phyloP scores from a whole-genome alignment of 2,797 vertebrate genomes.

The Myotis pilosus region DNA sequence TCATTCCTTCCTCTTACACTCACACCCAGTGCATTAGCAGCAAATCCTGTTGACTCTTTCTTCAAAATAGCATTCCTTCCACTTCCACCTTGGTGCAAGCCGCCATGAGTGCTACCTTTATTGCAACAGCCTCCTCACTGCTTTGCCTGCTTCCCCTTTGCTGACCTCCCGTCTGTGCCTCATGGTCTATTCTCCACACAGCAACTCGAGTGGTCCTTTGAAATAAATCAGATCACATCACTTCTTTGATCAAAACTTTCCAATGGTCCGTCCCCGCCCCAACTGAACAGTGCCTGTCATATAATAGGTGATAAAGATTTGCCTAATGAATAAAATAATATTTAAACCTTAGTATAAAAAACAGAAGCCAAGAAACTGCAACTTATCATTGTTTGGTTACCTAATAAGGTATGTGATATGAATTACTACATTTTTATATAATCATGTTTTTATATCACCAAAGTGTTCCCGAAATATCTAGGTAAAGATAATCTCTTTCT shows the following conservation, averaged over 20 bases:
- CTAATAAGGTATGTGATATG: not conserved
- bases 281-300: not conserved
- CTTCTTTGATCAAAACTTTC: not conserved
- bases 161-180: not conserved
- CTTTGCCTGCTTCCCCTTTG: not conserved
- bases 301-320: not conserved
- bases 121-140: not conserved
- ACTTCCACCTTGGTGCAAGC: no score
- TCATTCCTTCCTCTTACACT: not conserved
- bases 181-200: not conserved
- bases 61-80: not conserved
- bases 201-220: not conserved
- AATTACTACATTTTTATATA: not conserved
- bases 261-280: not conserved
- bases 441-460: not conserved
- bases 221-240: not conserved
- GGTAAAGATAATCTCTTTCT: not conserved
- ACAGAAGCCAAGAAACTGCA: not conserved
- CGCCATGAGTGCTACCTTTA: not conserved
- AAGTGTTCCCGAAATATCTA: not conserved
- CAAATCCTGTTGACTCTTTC: not conserved
- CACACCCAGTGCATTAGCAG: not conserved
- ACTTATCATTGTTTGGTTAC: not conserved
- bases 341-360: slow-evolving; percentile 13
- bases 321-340: not conserved